Percentiles rank a stretch among this genome's conserved stretches.
Evolutionary conservation across 2,797 vertebrate genomes (phyloP).

Genomic region (Anomalospiza imberbis): DNA sequence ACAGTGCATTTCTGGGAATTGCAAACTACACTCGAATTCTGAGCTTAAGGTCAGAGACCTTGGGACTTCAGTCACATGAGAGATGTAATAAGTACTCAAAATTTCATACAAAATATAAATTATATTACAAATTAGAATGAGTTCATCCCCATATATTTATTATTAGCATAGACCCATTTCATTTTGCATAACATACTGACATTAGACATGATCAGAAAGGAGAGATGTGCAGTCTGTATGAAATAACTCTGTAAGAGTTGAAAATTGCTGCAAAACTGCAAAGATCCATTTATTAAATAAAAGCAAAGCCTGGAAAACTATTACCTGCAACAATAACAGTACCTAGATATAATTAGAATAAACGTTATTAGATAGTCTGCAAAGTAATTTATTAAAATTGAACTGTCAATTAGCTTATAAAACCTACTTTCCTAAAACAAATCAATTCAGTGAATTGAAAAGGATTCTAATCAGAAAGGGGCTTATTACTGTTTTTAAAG

Average conservation of each 20-base stretch:
- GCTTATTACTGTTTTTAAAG: background rate
- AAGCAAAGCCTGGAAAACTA: background rate
- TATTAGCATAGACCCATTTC: background rate
- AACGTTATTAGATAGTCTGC: background rate
- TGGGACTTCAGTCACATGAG: background rate
- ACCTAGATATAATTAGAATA: background rate
- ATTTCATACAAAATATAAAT: background rate
- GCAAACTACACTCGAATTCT: background rate
- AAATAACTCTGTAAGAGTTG: background rate
- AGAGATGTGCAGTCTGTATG: background rate
- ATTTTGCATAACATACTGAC: background rate
- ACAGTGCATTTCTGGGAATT: background rate
- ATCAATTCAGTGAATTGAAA: background rate
- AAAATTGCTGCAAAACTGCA: background rate
- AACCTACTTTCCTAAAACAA: background rate
- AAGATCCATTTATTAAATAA: conserved; percentile 8
- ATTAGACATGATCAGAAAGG: background rate
- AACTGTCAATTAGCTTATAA: background rate
- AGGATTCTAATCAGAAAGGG: background rate
- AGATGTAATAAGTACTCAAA: background rate
- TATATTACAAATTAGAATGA: background rate
- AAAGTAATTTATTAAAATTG: background rate
- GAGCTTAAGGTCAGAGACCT: background rate
- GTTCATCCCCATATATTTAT: background rate
- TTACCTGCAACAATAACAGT: background rate